A percentile compares a stretch with the other conserved stretches of the same genome.
These are phyloP conservation scores for Apocheima hispidaria DNA, from an alignment of 2,888 invertebrate genomes.

Conservation along the genomic window DNA sequence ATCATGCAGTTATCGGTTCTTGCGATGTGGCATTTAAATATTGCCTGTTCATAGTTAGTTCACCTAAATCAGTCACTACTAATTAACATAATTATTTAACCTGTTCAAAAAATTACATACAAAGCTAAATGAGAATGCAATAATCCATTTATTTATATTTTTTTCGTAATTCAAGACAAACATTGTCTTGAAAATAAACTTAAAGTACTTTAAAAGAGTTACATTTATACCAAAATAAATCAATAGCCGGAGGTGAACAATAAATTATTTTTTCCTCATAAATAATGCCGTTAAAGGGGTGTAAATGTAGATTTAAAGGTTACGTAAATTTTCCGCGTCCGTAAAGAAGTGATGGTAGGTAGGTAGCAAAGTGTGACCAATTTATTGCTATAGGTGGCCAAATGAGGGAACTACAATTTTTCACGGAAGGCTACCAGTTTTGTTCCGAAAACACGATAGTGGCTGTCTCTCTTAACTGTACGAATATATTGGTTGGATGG, in stretches of 20 bases:
- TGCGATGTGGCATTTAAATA: no score
- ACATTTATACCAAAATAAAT: constrained; percentile 1
- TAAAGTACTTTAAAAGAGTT: not conserved
- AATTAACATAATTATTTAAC: no score
- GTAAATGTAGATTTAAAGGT: constrained; percentile 56
- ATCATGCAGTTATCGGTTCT: no score
- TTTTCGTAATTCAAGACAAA: not conserved
- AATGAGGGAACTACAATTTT: not conserved
- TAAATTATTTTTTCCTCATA: constrained; percentile 8
- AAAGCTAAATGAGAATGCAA: no score
- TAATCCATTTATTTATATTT: not conserved
- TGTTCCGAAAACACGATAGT: not conserved
- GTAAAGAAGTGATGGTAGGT: constrained; percentile 45
- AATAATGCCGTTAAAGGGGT: constrained; percentile 39
- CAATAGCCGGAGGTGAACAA: constrained; percentile 8
- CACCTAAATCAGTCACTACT: no score
- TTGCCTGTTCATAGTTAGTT: no score
- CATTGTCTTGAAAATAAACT: not conserved
- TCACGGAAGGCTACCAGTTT: no score
- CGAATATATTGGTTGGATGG: constrained; percentile 36
- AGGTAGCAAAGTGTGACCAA: not conserved
- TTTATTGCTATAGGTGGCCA: not conserved
- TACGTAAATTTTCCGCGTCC: constrained; percentile 67
- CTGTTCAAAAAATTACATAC: no score
- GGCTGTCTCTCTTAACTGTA: not conserved